A percentile compares a stretch with the other conserved stretches of the same genome.
Evolutionary conservation across 2,113 vertebrate species (phyloP).

Genomic region (Rhombomys opimus): DNA sequence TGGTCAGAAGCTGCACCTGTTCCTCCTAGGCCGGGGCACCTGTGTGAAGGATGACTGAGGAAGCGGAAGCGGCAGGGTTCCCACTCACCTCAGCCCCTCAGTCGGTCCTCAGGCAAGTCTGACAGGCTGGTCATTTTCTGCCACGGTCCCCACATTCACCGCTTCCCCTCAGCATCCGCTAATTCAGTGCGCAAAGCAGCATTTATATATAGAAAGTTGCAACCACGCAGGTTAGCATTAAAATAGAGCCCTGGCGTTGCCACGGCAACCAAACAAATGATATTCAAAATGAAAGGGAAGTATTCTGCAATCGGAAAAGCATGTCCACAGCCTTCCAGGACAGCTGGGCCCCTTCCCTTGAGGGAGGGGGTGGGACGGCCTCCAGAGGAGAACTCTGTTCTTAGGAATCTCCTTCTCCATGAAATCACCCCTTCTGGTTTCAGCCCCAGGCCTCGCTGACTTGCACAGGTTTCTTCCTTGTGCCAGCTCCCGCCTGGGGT

Average conservation of each 20-base stretch:
- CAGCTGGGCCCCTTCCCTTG: constrained; percentile 50
- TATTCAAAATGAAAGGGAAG: constrained; percentile 76
- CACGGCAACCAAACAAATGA: constrained; percentile 85
- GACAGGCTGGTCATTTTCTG: constrained; percentile 84
- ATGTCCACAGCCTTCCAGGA: constrained; percentile 79
- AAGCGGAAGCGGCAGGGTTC: fast-evolving
- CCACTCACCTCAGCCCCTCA: constrained; percentile 72
- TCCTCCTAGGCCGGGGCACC: not conserved
- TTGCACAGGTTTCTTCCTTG: not conserved
- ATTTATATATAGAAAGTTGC: constrained; percentile 91
- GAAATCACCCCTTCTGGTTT: constrained; percentile 8
- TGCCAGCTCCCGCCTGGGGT: not conserved
- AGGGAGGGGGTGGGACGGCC: constrained; percentile 46
- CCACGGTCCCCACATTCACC: constrained; percentile 78
- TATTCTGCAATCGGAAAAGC: constrained; percentile 70
- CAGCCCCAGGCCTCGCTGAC: not conserved
- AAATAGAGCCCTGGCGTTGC: constrained; percentile 82
- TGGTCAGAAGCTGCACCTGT: not conserved
- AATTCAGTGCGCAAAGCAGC: constrained; percentile 86
- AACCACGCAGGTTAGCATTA: constrained; percentile 86
- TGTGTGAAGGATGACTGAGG: not conserved
- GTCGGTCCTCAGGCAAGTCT: constrained; percentile 38
- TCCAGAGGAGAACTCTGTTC: constrained; percentile 35
- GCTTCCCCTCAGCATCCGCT: constrained; percentile 84
- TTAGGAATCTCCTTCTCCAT: constrained; percentile 32